Base-by-base conservation (phyloP, 2,888 invertebrate species). In the Trachelus iudaicus region DNA sequence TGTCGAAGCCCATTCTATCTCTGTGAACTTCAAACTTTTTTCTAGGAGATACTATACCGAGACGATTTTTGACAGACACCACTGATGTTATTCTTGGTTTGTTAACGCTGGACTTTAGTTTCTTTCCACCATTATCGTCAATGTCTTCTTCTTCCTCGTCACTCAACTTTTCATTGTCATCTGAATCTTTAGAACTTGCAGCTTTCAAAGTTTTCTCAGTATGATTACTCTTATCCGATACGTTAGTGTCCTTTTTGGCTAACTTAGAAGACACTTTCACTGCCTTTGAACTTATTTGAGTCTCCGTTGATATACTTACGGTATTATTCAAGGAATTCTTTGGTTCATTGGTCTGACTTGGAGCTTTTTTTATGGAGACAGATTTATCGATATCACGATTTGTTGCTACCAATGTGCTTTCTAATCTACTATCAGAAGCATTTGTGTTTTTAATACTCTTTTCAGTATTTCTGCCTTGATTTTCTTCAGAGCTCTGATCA, bases 141-240 rank as follows among this genome's bases (percentile, higher is more conserved):
- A 76, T 78, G 11, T 81, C 81, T 4, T 76, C 73, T 1, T 79
- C 78, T 3, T 79, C 79, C 56, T 88, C 87, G 69, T 90, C 90
- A 84, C 86, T 84, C 11, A 83, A 75, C 40, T 86, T 81, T 31
- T 90, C 87, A 23, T 80, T 82, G 30, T 78, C 69, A 34, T 75
- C 76, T 34, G 34, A 35, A 34, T 74, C 35, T 15, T 33, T 34
- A 30, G 74, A 34, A 74, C 35, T 74, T 77, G 90, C 0, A 92
- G 87, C 69, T 92, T 92, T 4, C 13, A 80, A 33, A 75, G 79
- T 0, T 93, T 91, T 0, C 92, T 88, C 92, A 92, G 93, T 0
- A 92, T 93, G 4, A 92, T 87, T 0, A 93, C 93, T 11, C 69
- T 92, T 92, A 34, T 85, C 88, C 3, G 88, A 87, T 86, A 93